Conservation (phyloP, 2,888 invertebrate species). For the Cheilosia soror region DNA sequence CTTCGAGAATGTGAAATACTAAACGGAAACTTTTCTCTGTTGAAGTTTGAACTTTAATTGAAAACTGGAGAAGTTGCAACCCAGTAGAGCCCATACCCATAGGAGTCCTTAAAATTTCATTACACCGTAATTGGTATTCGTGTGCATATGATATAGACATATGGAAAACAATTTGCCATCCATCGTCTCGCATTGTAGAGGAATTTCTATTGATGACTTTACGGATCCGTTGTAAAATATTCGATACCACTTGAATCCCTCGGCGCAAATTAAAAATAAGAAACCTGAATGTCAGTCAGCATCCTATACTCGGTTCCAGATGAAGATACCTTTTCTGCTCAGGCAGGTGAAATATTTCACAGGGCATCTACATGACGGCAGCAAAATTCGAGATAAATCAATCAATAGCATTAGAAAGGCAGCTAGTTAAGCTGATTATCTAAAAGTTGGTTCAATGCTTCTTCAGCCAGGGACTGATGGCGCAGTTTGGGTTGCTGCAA, state of each 20-base stretch:
- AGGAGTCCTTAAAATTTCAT: background rate
- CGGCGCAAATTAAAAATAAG: no score
- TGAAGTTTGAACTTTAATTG: no score
- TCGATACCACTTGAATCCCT: no score
- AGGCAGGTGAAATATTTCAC: conserved; percentile 56
- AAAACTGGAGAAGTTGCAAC: no score
- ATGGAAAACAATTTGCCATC: background rate
- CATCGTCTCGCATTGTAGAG: background rate
- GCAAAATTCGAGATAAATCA: conserved; percentile 26
- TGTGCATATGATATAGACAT: background rate
- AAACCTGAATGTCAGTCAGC: no score
- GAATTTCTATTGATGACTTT: background rate
- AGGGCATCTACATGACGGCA: no score
- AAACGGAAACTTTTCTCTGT: no score
- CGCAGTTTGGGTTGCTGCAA: background rate
- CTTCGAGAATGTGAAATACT: no score
- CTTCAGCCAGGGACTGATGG: background rate
- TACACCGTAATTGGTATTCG: conserved; percentile 3
- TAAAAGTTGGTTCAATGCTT: background rate
- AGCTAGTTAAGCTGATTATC: conserved; percentile 9
- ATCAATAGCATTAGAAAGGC: conserved; percentile 15
- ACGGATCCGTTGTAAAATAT: no score
- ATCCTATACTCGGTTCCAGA: background rate
- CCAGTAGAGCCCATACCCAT: background rate
- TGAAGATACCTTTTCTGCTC: background rate